phyloP scores from a whole-genome alignment of 1,140 invertebrate species.

The Thalassaphorura encarpata region DNA sequence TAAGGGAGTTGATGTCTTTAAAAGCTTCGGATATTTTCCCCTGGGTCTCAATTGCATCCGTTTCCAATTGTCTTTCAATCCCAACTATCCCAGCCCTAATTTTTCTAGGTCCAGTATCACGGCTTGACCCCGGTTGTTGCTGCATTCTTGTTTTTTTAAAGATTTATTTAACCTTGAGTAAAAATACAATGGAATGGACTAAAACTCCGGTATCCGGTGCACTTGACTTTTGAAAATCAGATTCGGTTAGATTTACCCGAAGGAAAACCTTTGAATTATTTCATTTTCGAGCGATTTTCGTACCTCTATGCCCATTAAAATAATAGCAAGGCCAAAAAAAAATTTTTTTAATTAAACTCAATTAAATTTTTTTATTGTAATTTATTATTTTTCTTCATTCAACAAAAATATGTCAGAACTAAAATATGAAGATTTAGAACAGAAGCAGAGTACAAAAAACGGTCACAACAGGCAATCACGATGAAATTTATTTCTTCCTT shows the following conservation, averaged over 20 bases:
- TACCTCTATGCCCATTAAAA: too few relatives aligned
- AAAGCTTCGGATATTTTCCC: conserved; percentile 86
- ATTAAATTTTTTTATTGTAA: neutral
- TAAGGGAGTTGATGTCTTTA: conserved; percentile 87
- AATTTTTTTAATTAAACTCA: neutral
- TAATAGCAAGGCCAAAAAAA: too few relatives aligned
- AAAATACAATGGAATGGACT: too few relatives aligned
- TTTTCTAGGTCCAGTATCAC: too few relatives aligned
- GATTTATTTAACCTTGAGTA: too few relatives aligned
- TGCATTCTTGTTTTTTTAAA: too few relatives aligned
- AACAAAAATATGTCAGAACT: neutral
- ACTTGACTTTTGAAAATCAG: too few relatives aligned
- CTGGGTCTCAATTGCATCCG: conserved; percentile 80
- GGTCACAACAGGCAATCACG: neutral
- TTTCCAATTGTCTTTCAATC: conserved; percentile 84
- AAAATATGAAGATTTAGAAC: neutral
- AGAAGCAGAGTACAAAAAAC: neutral
- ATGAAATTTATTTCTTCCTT: conserved; percentile 58
- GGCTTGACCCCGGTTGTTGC: too few relatives aligned
- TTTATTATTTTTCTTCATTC: neutral
- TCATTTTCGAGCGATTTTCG: too few relatives aligned
- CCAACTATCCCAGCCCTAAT: conserved; percentile 78
- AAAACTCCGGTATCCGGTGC: too few relatives aligned
- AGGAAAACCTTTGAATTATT: too few relatives aligned
- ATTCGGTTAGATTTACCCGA: too few relatives aligned